Evolutionary conservation across 2,797 vertebrate genomes (phyloP), one percentile per base, ranked within the genome.

Genomic region (Takifugu ocellatus): DNA sequence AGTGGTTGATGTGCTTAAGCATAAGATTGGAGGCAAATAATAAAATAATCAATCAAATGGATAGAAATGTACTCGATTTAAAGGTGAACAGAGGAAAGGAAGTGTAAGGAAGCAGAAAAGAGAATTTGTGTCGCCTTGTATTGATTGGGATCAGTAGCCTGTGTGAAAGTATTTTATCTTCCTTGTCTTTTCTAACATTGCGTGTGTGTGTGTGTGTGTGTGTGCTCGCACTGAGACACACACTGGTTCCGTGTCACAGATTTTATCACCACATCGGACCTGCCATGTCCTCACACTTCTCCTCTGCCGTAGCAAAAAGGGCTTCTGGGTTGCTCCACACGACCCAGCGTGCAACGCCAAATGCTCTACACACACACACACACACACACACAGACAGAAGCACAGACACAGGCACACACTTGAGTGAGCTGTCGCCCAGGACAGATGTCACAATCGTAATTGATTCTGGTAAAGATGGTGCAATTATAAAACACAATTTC

Each of bases 381-480:
- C 59, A 51, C 56, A 33, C 6, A 42, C 51, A 24, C 11, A 49
- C 56, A 56, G 56, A 66, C 54, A 52, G 21, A 21, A 21, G 21
- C 21, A 21, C 6, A 42, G 54, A 24, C 11, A 49, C 56, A 56
- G 56, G 66, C 54, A 52, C 81, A 68, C 61, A 51, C 54, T 55
- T 70, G 24, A 61, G 65, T 36, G 25, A 72, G 59, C 75, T 74
- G 83, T 81, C 85, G 79, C 72, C 84, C 78, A 74, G 83, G 81
- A 83, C 84, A 83, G 74, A 84, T 83, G 86, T 87, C 76, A 48
- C 73, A 72, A 74, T 59, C 63, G 66, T 89, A 89, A 90, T 89
- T 90, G 84, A 84, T 81, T 89, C 70, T 79, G 76, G 87, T 76
- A 74, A 76, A 77, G 73, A 71, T 52, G 36, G 25, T 56, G 54